Percentiles rank a stretch among this genome's conserved stretches.
These are phyloP conservation scores for Chelon auratus DNA, from an alignment of 2,797 vertebrate species.

Conservation along the genomic window DNA sequence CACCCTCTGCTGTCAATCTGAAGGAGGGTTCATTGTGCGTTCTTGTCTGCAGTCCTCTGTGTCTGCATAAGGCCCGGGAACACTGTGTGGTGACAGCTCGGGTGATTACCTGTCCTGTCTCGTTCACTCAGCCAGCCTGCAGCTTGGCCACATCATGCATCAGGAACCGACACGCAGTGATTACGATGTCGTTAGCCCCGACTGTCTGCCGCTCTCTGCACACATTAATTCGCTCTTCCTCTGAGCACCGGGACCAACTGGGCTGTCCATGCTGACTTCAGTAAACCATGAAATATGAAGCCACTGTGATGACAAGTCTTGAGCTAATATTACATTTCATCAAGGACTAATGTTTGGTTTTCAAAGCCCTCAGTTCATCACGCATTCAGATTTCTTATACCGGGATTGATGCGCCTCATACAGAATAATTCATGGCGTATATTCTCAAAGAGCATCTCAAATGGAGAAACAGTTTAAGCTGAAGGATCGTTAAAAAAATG, in stretches of 20 bases:
- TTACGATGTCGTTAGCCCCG: slow-evolving; percentile 76
- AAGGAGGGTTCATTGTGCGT: slow-evolving; percentile 58
- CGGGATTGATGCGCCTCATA: slow-evolving; percentile 27
- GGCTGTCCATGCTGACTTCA: slow-evolving; percentile 45
- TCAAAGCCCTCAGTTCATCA: slow-evolving; percentile 39
- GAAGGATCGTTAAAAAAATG: no score
- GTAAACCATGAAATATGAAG: slow-evolving; percentile 61
- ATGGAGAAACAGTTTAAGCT: not conserved
- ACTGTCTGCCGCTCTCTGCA: slow-evolving; percentile 52
- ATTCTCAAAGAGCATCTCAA: slow-evolving; percentile 1
- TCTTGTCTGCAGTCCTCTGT: slow-evolving; percentile 46
- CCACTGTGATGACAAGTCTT: slow-evolving; percentile 44
- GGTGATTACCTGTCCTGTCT: slow-evolving; percentile 80
- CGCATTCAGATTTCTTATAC: slow-evolving; percentile 15
- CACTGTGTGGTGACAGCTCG: slow-evolving; percentile 68
- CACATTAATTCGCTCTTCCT: slow-evolving; percentile 67
- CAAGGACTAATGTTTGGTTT: slow-evolving; percentile 57
- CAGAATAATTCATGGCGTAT: slow-evolving; percentile 5
- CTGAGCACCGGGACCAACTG: slow-evolving; percentile 49
- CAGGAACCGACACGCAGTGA: slow-evolving; percentile 76
- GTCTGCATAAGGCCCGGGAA: slow-evolving; percentile 56
- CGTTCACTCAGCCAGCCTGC: slow-evolving; percentile 68
- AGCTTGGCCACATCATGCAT: slow-evolving; percentile 74
- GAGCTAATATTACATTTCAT: slow-evolving; percentile 58
- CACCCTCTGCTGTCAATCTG: slow-evolving; percentile 47